Evolutionary conservation across 1,140 invertebrate species (phyloP).

Genomic region (Anastrepha ludens): DNA sequence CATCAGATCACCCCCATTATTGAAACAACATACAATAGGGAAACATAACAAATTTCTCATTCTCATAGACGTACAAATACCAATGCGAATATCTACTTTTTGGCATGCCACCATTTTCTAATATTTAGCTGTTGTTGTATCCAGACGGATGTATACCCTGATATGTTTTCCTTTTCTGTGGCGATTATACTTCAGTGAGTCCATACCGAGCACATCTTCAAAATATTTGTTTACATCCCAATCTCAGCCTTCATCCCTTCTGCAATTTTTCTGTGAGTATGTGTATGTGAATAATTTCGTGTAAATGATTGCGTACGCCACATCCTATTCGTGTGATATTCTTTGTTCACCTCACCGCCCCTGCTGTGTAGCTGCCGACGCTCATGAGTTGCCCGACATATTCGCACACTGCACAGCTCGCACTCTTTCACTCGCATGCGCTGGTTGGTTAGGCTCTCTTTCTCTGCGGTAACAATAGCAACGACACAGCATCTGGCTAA

Average conservation of each 20-base stretch:
- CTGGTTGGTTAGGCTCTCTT: neutral
- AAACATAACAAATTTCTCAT: slow-evolving; percentile 52
- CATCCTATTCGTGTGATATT: slow-evolving; percentile 37
- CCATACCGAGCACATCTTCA: slow-evolving; percentile 39
- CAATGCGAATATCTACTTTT: slow-evolving; percentile 38
- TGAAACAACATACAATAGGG: slow-evolving; percentile 45
- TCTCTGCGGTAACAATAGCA: slow-evolving; percentile 36
- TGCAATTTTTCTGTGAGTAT: slow-evolving; percentile 24
- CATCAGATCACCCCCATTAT: slow-evolving; percentile 41
- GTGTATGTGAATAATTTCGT: neutral
- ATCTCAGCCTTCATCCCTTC: slow-evolving; percentile 61
- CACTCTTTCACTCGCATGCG: neutral
- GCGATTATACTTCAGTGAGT: neutral
- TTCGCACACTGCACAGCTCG: slow-evolving; percentile 53
- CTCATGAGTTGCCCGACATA: slow-evolving; percentile 47
- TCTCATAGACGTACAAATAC: slow-evolving; percentile 38
- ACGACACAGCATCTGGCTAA: slow-evolving; percentile 22
- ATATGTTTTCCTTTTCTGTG: slow-evolving; percentile 4
- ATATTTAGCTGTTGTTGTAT: slow-evolving; percentile 8
- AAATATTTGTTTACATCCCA: slow-evolving; percentile 69
- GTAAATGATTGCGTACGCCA: slow-evolving; percentile 37
- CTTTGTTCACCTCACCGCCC: slow-evolving; percentile 14
- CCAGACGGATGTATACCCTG: neutral
- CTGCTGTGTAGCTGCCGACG: slow-evolving; percentile 38
- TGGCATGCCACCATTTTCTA: slow-evolving; percentile 38